Evolutionary conservation across 2,113 vertebrate genomes (phyloP).

Genomic region (Cebus imitator): DNA sequence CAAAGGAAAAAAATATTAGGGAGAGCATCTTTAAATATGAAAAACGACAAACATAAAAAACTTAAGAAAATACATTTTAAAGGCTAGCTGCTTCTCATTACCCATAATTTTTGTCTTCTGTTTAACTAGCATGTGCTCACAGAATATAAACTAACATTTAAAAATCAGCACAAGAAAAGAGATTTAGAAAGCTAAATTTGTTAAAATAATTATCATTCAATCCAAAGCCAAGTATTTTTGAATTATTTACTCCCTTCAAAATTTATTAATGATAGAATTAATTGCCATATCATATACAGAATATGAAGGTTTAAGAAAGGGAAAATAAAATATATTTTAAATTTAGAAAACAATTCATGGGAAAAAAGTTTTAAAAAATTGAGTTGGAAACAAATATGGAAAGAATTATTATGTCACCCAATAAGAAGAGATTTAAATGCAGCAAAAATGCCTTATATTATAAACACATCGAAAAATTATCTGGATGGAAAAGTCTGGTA

Average conservation of each 20-base stretch:
- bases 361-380: not conserved
- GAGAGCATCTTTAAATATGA: not conserved
- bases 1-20: not conserved
- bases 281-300: not conserved
- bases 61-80: slow-evolving; percentile 19
- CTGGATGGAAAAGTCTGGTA: not conserved
- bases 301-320: not conserved
- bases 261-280: not conserved
- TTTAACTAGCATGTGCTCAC: not conserved
- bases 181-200: slow-evolving; percentile 11
- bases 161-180: not conserved
- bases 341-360: slow-evolving; percentile 1
- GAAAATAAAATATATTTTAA: slow-evolving; percentile 2
- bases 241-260: not conserved
- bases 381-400: not conserved
- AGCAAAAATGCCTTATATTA: not conserved
- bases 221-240: not conserved
- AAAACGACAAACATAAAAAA: slow-evolving; percentile 1
- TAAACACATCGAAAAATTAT: slow-evolving; percentile 13
- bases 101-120: not conserved
- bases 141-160: not conserved
- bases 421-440: not conserved
- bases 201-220: slow-evolving; percentile 10
- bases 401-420: not conserved
- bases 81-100: not conserved